A percentile compares a stretch with the other conserved stretches of the same genome.
Evolutionary conservation across 1,140 invertebrate genomes (phyloP).

Genomic region (Bursaphelenchus mucronatus): DNA sequence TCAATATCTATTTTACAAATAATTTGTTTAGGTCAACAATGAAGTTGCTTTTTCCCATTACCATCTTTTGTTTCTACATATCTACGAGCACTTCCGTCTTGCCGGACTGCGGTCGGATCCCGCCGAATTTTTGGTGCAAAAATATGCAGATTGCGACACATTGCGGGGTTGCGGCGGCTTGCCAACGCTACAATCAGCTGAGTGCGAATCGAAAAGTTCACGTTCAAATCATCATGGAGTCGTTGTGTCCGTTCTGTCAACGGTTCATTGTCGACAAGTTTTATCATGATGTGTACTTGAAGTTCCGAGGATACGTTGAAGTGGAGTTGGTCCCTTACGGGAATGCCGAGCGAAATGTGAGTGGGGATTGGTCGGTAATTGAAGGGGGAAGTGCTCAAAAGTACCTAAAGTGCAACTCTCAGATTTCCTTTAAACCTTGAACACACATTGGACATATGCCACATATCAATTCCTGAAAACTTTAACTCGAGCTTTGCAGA

Average conservation of each 20-base stretch:
- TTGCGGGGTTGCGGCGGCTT: conserved; percentile 12
- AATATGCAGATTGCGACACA: conserved; percentile 6
- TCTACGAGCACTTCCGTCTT: too few species aligned
- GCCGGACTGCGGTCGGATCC: conserved; percentile 2
- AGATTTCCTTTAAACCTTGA: too few species aligned
- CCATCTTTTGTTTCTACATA: too few species aligned
- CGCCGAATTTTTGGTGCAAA: conserved; percentile 11
- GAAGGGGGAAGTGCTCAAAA: too few species aligned
- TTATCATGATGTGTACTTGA: conserved; percentile 14
- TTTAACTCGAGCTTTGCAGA: too few species aligned
- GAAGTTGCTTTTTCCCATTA: too few species aligned
- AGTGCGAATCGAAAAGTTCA: conserved; percentile 3
- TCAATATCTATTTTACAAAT: too few species aligned
- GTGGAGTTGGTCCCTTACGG: conserved; percentile 27
- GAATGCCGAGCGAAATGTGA: conserved; percentile 16
- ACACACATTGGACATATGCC: too few species aligned
- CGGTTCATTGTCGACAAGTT: conserved; percentile 17
- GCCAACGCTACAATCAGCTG: conserved; percentile 8
- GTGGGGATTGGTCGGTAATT: neutral
- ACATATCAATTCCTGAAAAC: too few species aligned
- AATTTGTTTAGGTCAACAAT: too few species aligned
- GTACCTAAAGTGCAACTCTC: too few species aligned
- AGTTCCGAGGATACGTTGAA: conserved; percentile 20
- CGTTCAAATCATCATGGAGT: conserved; percentile 4
- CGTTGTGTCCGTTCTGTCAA: conserved; percentile 16